Conservation (phyloP, 2,797 vertebrate genomes). For the Perodicticus potto region DNA sequence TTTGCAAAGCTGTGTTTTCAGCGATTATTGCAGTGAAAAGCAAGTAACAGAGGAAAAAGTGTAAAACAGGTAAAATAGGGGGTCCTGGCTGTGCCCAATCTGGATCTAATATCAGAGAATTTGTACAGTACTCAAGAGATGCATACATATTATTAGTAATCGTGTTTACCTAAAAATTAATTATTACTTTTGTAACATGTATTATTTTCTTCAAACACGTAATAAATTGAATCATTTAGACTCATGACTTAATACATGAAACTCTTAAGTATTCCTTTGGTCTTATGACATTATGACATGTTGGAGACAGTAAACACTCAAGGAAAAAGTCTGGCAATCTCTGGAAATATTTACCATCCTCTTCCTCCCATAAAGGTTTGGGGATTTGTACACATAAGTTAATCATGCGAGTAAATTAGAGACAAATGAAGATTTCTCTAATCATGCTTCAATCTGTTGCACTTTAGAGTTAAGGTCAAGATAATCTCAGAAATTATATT, state of each 20-base stretch:
- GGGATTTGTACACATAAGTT: background rate
- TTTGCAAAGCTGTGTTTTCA: background rate
- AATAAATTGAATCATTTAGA: background rate
- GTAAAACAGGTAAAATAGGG: background rate
- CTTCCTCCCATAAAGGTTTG: background rate
- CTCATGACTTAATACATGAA: background rate
- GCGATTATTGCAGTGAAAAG: background rate
- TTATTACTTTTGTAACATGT: background rate
- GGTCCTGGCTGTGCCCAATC: background rate
- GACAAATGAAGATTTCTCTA: background rate
- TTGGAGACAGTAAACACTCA: background rate
- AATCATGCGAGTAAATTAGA: background rate
- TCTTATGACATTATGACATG: background rate
- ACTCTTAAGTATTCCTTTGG: background rate
- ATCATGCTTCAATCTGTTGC: background rate
- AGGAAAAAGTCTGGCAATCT: background rate
- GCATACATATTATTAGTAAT: background rate
- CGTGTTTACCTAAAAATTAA: background rate
- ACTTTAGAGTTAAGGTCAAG: background rate
- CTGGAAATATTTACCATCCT: background rate
- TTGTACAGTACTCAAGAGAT: background rate
- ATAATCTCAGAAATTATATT: background rate
- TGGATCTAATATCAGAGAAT: background rate
- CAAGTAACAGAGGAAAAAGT: background rate
- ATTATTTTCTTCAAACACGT: background rate